Evolutionary conservation across 2,113 vertebrate species (phyloP).

Genomic region (Thryonomys swinderianus): DNA sequence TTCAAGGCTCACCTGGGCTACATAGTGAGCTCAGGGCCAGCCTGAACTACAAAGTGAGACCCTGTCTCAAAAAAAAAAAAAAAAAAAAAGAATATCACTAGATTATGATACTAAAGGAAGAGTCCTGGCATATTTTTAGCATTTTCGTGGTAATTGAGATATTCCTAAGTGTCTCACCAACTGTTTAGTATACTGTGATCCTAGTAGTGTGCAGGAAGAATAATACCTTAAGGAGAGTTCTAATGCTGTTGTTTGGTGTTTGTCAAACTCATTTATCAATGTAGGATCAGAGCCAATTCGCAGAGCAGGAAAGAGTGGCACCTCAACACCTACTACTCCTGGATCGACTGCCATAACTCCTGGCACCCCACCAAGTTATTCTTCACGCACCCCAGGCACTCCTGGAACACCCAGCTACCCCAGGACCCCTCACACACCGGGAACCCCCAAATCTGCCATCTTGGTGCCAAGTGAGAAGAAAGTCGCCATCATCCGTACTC

Average conservation of each 20-base stretch:
- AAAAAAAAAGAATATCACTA: neutral
- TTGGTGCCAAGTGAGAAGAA: constrained; percentile 96
- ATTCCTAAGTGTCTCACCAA: constrained; percentile 21
- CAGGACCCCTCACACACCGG: constrained; percentile 95
- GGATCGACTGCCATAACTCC: constrained; percentile 96
- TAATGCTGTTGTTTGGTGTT: neutral
- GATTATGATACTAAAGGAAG: neutral
- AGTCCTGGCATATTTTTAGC: neutral
- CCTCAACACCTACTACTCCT: constrained; percentile 95
- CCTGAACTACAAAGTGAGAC: no score
- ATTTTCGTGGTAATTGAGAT: neutral
- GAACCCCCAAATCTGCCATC: constrained; percentile 95
- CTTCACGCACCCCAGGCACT: constrained; percentile 95
- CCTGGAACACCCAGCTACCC: constrained; percentile 92
- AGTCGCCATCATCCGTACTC: constrained; percentile 96
- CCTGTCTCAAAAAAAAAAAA: no score
- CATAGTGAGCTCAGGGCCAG: no score
- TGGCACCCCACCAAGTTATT: constrained; percentile 95
- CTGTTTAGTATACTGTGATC: neutral
- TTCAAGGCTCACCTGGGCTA: no score
- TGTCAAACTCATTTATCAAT: neutral
- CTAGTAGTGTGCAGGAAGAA: neutral
- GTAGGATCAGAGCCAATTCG: constrained; percentile 93
- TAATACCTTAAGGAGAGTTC: neutral
- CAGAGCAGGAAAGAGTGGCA: constrained; percentile 94